phyloP scores from a whole-genome alignment of 2,888 invertebrate genomes.

The Aphidoletes aphidimyza region DNA sequence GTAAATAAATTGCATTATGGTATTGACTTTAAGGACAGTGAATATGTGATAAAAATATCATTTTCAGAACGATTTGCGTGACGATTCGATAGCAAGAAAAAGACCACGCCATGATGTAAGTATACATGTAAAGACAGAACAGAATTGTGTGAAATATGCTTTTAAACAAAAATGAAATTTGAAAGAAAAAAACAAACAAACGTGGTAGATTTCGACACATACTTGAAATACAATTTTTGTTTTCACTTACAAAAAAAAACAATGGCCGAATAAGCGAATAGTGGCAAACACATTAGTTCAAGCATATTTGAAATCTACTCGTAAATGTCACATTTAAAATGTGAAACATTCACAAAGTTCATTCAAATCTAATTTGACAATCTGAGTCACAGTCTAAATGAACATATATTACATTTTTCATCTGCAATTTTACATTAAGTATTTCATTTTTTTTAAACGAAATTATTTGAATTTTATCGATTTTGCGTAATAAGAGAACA shows the following conservation, averaged over 20 bases:
- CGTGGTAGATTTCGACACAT: not conserved
- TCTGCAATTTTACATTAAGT: not conserved
- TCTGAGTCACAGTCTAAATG: too few species aligned
- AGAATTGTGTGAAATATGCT: too few species aligned
- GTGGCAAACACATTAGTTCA: too few species aligned
- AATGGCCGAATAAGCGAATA: too few species aligned
- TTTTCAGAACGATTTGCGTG: slow-evolving; percentile 60
- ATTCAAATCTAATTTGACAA: too few species aligned
- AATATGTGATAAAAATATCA: not conserved
- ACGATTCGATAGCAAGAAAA: slow-evolving; percentile 64
- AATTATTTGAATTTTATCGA: not conserved
- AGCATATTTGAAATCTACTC: not conserved
- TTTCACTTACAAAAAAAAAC: too few species aligned
- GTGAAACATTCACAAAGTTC: too few species aligned
- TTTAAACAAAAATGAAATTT: too few species aligned
- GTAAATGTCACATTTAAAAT: not conserved
- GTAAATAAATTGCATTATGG: not conserved
- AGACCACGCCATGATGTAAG: slow-evolving; percentile 63
- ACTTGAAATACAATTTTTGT: not conserved
- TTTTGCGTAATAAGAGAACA: too few species aligned
- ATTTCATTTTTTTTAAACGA: not conserved
- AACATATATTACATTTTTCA: too few species aligned
- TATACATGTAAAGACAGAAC: too few species aligned
- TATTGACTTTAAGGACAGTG: not conserved
- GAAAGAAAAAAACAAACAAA: too few species aligned